These are phyloP conservation scores for Lytechinus variegatus DNA, from an alignment of 35 echinoderm and acorn worm species.

Conservation along the genomic window DNA sequence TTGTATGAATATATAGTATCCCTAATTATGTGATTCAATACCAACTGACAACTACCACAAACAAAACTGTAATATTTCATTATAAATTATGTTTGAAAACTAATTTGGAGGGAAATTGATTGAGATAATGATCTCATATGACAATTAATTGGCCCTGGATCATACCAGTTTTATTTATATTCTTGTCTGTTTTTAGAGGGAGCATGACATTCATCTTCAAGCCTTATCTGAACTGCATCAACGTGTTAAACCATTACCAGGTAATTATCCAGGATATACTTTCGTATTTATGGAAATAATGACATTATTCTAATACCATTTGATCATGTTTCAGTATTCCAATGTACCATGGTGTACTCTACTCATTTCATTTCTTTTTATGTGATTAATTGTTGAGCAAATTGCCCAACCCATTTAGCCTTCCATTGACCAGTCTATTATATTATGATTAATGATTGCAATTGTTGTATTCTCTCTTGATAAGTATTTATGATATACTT, in stretches of 20 bases:
- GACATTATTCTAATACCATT: no score
- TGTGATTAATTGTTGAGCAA: neutral
- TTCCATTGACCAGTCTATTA: neutral
- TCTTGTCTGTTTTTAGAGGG: constrained; percentile 53
- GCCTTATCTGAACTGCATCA: constrained; percentile 80
- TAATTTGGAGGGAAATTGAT: neutral
- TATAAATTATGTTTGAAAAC: neutral
- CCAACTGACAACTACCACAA: neutral
- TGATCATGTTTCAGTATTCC: neutral
- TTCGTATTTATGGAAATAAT: no score
- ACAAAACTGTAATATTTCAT: neutral
- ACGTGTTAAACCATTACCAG: constrained; percentile 80
- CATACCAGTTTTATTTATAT: neutral
- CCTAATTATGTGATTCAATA: neutral
- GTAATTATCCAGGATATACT: constrained; percentile 44
- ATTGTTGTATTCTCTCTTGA: neutral
- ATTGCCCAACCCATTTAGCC: neutral
- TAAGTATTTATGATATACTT: neutral
- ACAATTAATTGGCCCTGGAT: neutral
- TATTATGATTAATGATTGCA: neutral
- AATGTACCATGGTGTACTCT: neutral
- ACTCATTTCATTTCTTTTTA: neutral
- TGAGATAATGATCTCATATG: neutral
- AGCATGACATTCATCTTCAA: constrained; percentile 84
- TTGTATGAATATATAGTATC: no score